Evolutionary conservation across 2,797 vertebrate genomes (phyloP), one percentile per base, ranked within the genome.

Genomic region (Sebastes umbrosus): DNA sequence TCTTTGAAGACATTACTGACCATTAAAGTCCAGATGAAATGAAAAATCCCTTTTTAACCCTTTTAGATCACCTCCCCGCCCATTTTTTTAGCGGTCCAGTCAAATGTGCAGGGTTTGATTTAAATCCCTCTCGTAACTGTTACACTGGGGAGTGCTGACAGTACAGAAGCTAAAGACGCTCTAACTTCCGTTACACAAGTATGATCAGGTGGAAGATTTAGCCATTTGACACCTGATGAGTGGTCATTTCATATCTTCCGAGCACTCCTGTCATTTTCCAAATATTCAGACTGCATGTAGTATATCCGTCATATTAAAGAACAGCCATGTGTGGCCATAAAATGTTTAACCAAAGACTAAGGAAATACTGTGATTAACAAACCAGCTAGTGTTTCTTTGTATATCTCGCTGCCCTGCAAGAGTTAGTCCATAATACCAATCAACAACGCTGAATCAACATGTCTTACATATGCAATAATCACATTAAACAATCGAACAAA

Each of bases 261-360:
- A 63, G 36, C 14, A 12, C 25, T 50, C 24, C 5, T 6, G 25
- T 50, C 25, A 34, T 24, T 55, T 25, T 27, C 24, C 55, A 58
- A 25, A 58, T 58, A 58, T 12, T 69, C 13, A 59, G 14, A 43
- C 34, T 3, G 13, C 31, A 39, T 29, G 20, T 54, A 39, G 36
- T 14, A 39, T 39, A 39, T 39, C 36, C 36, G 0, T n/a, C n/a
- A 52, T 52, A 52, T 16, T 31, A 60, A 6, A 14, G 7, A 34
- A 29, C 0, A 27, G 22, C 46, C 14, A 13, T 2, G 18, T 20
- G 6, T 12, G 9, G 8, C 6, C 8, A 20, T 39, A 27, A 55
- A 70, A 64, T 55, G 3, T 10, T 8, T 52, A 52, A 52, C 0
- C 55, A 39, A 16, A 2, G 6, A 67, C 6, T 13, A 14, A 43